Base-by-base conservation (phyloP, 2,888 invertebrate species). In the Panzeria rudis region DNA sequence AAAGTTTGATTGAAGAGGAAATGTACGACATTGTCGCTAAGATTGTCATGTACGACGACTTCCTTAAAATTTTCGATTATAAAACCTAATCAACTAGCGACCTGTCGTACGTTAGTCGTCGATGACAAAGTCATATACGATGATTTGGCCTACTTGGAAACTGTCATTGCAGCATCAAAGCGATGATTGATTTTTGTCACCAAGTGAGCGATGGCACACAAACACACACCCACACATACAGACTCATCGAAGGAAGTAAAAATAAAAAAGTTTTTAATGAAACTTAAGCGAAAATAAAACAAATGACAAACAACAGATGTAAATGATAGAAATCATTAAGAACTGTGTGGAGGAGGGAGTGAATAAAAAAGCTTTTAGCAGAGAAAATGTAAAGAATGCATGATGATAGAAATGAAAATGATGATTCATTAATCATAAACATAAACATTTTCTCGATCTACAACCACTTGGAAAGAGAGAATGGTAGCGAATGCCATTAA, bases 111-210 rank as follows among this genome's bases (percentile, higher is more conserved):
- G n/a, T n/a, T n/a, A n/a, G n/a, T n/a, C n/a, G n/a, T n/a, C n/a
- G n/a, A n/a, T n/a, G n/a, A n/a, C n/a, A n/a, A n/a, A n/a, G n/a
- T n/a, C n/a, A n/a, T n/a, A n/a, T n/a, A n/a, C n/a, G n/a, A n/a
- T n/a, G n/a, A n/a, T n/a, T n/a, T n/a, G n/a, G n/a, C n/a, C n/a
- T n/a, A n/a, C n/a, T n/a, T n/a, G n/a, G n/a, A n/a, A 59, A 83
- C 76, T 71, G 71, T 66, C 71, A 64, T 64, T 76, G 71, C 47
- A 83, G 66, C 81, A 73, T 84, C 72, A 77, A 68, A 72, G 80
- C 44, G 77, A 77, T 81, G 80, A 84, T 80, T 84, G 84, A 84
- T 84, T 84, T 84, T 81, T 84, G 84, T 84, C 84, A 80, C 61
- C 81, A 81, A 81, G 54, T 25, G 68, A 73, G 71, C 15, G 69